phyloP scores from a whole-genome alignment of 2,888 invertebrate species.

The Drosophila diplacantha region DNA sequence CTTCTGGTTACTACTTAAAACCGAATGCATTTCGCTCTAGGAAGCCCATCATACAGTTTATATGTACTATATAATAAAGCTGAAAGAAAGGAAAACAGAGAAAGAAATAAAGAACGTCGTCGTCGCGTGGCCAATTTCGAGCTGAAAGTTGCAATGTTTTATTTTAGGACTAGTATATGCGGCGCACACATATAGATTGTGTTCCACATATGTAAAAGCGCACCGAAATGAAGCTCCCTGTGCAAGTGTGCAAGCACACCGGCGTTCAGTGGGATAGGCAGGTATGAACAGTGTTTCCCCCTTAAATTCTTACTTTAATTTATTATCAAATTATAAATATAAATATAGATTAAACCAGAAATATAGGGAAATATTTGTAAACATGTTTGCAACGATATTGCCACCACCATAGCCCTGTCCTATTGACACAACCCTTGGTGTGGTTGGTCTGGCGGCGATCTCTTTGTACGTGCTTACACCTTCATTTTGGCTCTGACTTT shows the following conservation, averaged over 20 bases:
- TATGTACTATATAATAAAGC: conserved; percentile 8
- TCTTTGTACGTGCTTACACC: conserved; percentile 58
- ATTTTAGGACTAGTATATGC: conserved; percentile 55
- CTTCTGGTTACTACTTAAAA: conserved; percentile 1
- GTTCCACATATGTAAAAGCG: conserved; percentile 20
- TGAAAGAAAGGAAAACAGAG: background rate
- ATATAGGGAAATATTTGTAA: background rate
- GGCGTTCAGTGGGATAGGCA: background rate
- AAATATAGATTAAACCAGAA: background rate
- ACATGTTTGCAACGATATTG: background rate
- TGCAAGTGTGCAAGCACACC: conserved; percentile 9
- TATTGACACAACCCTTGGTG: conserved; percentile 7
- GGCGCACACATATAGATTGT: conserved; percentile 3
- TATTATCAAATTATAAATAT: background rate
- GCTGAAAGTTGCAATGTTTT: conserved; percentile 64
- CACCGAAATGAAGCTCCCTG: conserved; percentile 12
- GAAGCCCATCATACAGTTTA: conserved; percentile 2
- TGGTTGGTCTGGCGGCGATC: conserved; percentile 22
- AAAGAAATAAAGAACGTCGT: conserved; percentile 22
- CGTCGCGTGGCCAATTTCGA: conserved; percentile 56
- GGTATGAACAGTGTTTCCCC: background rate
- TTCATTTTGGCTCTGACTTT: conserved; percentile 48
- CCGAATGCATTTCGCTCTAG: conserved; percentile 1
- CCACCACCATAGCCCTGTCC: background rate
- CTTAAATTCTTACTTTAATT: background rate